Evolutionary conservation across 2,113 vertebrate species (phyloP).

Genomic region (Dunckerocampus dactyliophorus): DNA sequence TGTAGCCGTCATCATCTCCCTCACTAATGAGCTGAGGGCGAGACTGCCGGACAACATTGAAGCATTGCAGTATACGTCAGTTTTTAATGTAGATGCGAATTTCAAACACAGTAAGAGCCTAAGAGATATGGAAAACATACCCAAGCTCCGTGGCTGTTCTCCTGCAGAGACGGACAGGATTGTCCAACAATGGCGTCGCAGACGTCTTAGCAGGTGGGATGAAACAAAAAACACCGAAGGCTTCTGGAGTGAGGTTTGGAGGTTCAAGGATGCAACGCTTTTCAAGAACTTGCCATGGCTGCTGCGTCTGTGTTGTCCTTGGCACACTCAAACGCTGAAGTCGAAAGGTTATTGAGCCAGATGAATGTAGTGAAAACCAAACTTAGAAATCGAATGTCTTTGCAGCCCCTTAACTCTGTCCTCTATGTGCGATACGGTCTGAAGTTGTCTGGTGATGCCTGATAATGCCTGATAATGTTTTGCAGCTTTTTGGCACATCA

Average conservation of each 20-base stretch:
- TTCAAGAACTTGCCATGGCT: slow-evolving; percentile 24
- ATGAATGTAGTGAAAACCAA: background rate
- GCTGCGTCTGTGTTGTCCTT: slow-evolving; percentile 22
- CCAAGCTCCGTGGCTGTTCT: slow-evolving; percentile 6
- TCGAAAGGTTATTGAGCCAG: slow-evolving; percentile 20
- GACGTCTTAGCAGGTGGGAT: slow-evolving; percentile 5
- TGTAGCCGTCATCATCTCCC: slow-evolving; percentile 11
- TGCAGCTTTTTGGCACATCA: no score
- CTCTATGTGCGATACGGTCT: no score
- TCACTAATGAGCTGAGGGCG: slow-evolving; percentile 8
- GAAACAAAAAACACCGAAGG: slow-evolving; percentile 14
- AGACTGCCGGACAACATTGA: slow-evolving; percentile 19
- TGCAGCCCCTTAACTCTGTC: no score
- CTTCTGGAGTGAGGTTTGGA: slow-evolving; percentile 12
- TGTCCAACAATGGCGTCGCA: slow-evolving; percentile 2
- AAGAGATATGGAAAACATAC: background rate
- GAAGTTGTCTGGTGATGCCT: no score
- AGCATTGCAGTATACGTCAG: slow-evolving; percentile 14
- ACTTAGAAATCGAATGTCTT: no score
- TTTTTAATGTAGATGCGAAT: slow-evolving; percentile 13
- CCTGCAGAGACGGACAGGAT: slow-evolving; percentile 10
- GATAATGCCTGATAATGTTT: no score
- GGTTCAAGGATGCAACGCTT: slow-evolving; percentile 13
- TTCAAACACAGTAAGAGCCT: slow-evolving; percentile 12
- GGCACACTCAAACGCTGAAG: slow-evolving; percentile 17